These are phyloP conservation scores for Drosophila yooni DNA, from an alignment of 2,888 invertebrate species.

Conservation along the genomic window DNA sequence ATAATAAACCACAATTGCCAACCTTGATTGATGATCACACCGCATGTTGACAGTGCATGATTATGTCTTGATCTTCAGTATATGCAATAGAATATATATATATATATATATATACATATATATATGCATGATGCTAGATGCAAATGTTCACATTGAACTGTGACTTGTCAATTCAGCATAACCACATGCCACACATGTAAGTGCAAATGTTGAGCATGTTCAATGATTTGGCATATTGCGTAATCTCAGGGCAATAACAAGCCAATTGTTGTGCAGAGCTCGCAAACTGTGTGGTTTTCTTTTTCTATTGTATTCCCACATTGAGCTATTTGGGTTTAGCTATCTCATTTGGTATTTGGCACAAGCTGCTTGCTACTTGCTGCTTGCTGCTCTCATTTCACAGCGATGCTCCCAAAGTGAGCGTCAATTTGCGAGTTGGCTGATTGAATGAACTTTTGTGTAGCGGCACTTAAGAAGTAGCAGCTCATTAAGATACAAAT, in stretches of 20 bases:
- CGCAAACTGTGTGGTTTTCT: conserved; percentile 11
- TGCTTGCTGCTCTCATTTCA: not conserved
- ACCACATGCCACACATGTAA: not conserved
- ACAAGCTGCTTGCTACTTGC: not conserved
- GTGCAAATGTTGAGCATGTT: conserved; percentile 33
- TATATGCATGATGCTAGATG: not conserved
- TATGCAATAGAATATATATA: not conserved
- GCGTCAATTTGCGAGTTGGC: conserved; percentile 12
- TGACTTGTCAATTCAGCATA: conserved; percentile 30
- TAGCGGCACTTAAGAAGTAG: conserved; percentile 17
- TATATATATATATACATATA: no score
- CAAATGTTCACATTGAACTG: conserved; percentile 38
- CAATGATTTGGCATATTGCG: conserved; percentile 29
- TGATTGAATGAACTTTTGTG: conserved; percentile 15
- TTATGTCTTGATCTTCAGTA: not conserved
- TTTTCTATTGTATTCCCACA: conserved; percentile 13
- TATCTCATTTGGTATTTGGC: conserved; percentile 11
- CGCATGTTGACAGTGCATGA: no score
- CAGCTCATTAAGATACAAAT: conserved; percentile 23
- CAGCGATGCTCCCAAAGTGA: conserved; percentile 24
- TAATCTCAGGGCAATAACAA: conserved; percentile 14
- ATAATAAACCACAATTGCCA: not conserved
- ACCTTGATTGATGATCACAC: conserved; percentile 13
- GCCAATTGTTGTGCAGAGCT: conserved; percentile 11
- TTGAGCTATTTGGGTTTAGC: not conserved